These are phyloP conservation scores for Cyprinodon tularosa DNA, from an alignment of 2,113 vertebrate species.

Conservation along the genomic window DNA sequence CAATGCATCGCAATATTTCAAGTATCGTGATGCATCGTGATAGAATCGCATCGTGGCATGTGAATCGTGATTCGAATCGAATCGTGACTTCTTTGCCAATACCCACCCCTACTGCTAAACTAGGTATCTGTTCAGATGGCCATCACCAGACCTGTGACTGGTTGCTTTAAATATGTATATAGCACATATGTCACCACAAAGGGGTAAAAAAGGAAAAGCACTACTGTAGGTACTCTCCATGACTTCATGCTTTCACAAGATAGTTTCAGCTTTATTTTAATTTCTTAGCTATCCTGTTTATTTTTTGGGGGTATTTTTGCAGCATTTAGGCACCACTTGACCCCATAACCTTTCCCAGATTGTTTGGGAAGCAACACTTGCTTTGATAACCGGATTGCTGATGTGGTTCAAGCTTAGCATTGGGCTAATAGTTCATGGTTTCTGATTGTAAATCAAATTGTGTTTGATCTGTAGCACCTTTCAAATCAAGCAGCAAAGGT, in stretches of 20 bases:
- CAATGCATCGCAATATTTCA: no score
- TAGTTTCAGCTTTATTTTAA: neutral
- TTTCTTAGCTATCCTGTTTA: neutral
- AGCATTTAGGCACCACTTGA: no score
- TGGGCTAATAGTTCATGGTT: neutral
- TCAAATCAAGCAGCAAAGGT: neutral
- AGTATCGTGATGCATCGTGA: no score
- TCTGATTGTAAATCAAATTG: neutral
- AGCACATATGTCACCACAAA: no score
- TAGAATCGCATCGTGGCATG: no score
- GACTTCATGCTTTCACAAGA: neutral
- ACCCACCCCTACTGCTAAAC: no score
- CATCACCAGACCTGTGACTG: neutral
- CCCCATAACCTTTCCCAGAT: neutral
- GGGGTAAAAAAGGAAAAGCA: no score
- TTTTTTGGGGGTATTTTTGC: neutral
- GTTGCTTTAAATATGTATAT: neutral
- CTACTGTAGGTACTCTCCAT: neutral
- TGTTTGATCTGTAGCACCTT: neutral
- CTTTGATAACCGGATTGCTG: no score
- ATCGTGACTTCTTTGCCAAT: no score
- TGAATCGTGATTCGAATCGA: no score
- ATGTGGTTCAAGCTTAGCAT: no score
- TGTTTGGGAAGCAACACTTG: no score
- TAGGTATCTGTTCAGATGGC: neutral